phyloP scores from a whole-genome alignment of 2,888 invertebrate genomes.

The Hecatera dysodea region DNA sequence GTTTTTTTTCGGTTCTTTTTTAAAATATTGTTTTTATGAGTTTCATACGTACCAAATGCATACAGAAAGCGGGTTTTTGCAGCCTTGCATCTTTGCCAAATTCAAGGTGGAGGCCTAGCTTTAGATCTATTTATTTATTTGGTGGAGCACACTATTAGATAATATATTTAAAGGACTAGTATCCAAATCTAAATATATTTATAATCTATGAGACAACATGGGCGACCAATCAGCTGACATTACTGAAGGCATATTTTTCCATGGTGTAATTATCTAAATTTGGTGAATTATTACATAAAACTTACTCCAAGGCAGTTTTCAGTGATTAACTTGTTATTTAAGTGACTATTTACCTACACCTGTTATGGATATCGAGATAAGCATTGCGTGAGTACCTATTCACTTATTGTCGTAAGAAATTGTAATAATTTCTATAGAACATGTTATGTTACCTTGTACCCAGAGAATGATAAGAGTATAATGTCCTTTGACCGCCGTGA shows the following conservation, averaged over 20 bases:
- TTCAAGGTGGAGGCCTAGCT: neutral
- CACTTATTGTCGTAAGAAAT: constrained; percentile 54
- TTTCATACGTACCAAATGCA: neutral
- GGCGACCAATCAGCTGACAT: constrained; percentile 87
- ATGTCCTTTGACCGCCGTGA: constrained; percentile 45
- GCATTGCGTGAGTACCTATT: constrained; percentile 68
- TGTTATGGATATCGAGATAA: constrained; percentile 69
- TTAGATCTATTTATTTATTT: neutral
- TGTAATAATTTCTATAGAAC: neutral
- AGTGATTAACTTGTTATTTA: constrained; percentile 64
- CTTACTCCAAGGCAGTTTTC: constrained; percentile 66
- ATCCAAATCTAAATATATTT: neutral
- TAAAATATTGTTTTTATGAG: too few species aligned
- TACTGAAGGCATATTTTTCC: constrained; percentile 83
- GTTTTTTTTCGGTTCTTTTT: too few species aligned
- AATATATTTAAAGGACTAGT: constrained; percentile 20
- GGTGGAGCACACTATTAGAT: neutral
- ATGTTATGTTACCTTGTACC: constrained; percentile 66
- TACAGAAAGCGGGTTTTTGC: neutral
- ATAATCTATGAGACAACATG: constrained; percentile 67
- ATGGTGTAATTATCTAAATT: constrained; percentile 80
- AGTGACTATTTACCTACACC: constrained; percentile 58
- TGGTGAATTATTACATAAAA: constrained; percentile 88
- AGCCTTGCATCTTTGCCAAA: neutral
- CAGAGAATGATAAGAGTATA: constrained; percentile 64